A percentile compares a stretch with the other conserved stretches of the same genome.
These are phyloP conservation scores for Brachionus paranguensis DNA, from an alignment of 1,140 invertebrate genomes.

Conservation along the genomic window DNA sequence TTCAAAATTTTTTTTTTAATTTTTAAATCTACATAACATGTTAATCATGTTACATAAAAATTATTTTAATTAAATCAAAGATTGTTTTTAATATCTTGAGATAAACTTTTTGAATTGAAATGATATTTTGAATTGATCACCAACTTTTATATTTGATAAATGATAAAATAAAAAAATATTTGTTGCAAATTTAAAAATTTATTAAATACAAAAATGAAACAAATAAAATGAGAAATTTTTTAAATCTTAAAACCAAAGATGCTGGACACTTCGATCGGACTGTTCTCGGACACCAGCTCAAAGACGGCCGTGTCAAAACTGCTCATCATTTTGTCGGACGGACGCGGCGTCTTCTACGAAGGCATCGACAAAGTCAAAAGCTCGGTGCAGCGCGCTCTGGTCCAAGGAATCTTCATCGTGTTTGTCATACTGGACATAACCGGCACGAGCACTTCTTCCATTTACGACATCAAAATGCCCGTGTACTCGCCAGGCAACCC, in stretches of 20 bases:
- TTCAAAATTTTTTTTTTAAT: too few species aligned
- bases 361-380: constrained; percentile 69
- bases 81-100: too few species aligned
- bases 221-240: not conserved
- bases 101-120: too few species aligned
- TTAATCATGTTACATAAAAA: too few species aligned
- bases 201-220: not conserved
- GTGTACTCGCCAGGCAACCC: constrained; percentile 61
- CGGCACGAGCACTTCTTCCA: constrained; percentile 68
- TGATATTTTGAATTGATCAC: too few species aligned
- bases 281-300: constrained; percentile 47
- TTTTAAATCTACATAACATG: too few species aligned
- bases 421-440: constrained; percentile 93
- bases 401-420: constrained; percentile 79
- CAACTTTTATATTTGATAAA: too few species aligned
- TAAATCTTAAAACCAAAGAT: constrained; percentile 56
- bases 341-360: constrained; percentile 82
- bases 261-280: constrained; percentile 65
- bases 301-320: constrained; percentile 39
- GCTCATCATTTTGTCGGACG: constrained; percentile 66
- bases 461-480: constrained; percentile 78
- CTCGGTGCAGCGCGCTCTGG: constrained; percentile 71
- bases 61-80: too few species aligned
- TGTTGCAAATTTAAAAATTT: not conserved
- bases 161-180: too few species aligned